Percentiles rank a stretch among this genome's conserved stretches.
phyloP scores from a whole-genome alignment of 2,113 vertebrate genomes.

The Chinchilla lanigera region DNA sequence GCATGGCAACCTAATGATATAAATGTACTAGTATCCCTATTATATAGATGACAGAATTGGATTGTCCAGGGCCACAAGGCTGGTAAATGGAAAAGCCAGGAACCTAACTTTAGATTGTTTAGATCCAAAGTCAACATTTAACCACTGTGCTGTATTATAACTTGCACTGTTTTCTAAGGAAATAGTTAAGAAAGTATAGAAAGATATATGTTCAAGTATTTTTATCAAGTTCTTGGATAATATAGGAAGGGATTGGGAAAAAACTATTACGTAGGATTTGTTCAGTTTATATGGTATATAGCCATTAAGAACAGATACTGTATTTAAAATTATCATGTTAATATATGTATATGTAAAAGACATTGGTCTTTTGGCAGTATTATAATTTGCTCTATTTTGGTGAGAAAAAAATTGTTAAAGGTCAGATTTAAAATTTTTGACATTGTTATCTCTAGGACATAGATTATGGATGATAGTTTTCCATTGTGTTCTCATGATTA shows the following conservation, averaged over 20 bases:
- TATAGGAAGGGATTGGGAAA: neutral
- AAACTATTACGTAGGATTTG: neutral
- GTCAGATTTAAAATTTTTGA: neutral
- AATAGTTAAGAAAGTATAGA: conserved; percentile 19
- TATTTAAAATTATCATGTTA: conserved; percentile 23
- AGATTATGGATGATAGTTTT: conserved; percentile 30
- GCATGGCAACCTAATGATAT: neutral
- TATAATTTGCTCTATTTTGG: conserved; percentile 20
- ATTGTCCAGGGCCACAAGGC: neutral
- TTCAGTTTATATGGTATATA: neutral
- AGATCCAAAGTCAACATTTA: neutral
- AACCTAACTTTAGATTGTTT: neutral
- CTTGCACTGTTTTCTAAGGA: conserved; percentile 21
- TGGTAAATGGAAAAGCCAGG: neutral
- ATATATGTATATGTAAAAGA: neutral
- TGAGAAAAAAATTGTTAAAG: conserved; percentile 39
- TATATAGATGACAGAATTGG: neutral
- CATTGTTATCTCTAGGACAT: neutral
- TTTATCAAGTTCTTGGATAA: conserved; percentile 27
- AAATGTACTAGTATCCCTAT: neutral
- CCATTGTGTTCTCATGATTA: conserved; percentile 19
- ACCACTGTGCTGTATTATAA: neutral
- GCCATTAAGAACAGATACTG: conserved; percentile 22
- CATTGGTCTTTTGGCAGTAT: conserved; percentile 10
- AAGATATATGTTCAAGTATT: conserved; percentile 33